These are phyloP conservation scores for Entosphenus tridentatus DNA, from an alignment of 2,113 vertebrate species.

Conservation along the genomic window DNA sequence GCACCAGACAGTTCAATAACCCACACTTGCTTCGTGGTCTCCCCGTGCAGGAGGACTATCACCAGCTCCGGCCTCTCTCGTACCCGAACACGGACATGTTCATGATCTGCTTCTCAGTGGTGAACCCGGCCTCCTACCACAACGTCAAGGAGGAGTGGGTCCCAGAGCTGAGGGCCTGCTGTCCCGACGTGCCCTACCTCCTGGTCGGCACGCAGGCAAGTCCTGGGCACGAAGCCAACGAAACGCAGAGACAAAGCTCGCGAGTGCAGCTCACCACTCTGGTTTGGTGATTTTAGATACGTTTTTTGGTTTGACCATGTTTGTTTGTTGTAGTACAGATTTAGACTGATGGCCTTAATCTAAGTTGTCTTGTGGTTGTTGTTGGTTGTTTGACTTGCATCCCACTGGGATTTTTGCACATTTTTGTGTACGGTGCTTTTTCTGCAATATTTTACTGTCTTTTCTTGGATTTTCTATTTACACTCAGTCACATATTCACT, in stretches of 20 bases:
- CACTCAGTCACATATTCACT: no score
- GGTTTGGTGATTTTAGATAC: no score
- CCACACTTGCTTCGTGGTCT: background rate
- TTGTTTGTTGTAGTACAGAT: background rate
- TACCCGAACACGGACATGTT: slow-evolving; percentile 63
- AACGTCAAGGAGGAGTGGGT: slow-evolving; percentile 68
- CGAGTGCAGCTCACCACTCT: background rate
- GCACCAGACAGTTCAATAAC: no score
- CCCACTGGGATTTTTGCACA: no score
- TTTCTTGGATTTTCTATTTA: no score
- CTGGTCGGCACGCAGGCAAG: slow-evolving; percentile 56
- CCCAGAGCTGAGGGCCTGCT: slow-evolving; percentile 44
- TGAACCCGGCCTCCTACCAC: slow-evolving; percentile 57
- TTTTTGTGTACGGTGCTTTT: no score
- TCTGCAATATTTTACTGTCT: no score
- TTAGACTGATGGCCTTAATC: no score
- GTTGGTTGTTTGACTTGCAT: no score
- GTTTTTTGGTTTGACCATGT: background rate
- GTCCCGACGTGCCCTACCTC: slow-evolving; percentile 53
- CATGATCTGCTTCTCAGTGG: slow-evolving; percentile 59
- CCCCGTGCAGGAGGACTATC: slow-evolving; percentile 46
- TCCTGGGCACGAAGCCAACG: background rate
- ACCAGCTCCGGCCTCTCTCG: slow-evolving; percentile 51
- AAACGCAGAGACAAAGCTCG: background rate
- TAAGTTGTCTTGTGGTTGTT: no score